Evolutionary conservation across 2,797 vertebrate species (phyloP).

Genomic region (Aplochiton taeniatus): DNA sequence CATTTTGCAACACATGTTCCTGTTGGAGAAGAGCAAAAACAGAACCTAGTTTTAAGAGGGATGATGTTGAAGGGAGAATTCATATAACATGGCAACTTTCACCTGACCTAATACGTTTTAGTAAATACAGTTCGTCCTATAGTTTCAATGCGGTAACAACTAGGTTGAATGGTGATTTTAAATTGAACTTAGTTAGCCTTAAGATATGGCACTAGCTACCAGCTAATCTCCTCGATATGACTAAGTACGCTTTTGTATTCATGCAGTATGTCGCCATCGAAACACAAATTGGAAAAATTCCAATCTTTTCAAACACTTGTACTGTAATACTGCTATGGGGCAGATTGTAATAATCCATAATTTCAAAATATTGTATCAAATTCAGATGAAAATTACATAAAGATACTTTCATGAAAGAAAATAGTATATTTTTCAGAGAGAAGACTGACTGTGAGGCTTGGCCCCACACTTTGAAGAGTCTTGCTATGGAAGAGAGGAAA

Average conservation of each 20-base stretch:
- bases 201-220: too few species aligned
- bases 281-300: too few species aligned
- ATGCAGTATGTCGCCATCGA: not conserved
- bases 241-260: too few species aligned
- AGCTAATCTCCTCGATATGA: too few species aligned
- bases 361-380: not conserved
- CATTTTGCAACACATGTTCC: slow-evolving; percentile 56
- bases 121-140: too few species aligned
- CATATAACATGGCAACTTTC: too few species aligned
- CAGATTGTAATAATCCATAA: not conserved
- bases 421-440: slow-evolving; percentile 23
- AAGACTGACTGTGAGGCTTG: slow-evolving; percentile 17
- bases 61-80: slow-evolving; percentile 27
- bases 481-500: slow-evolving; percentile 9
- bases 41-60: slow-evolving; percentile 36
- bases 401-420: slow-evolving; percentile 20
- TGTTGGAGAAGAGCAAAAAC: slow-evolving; percentile 44
- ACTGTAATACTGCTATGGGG: not conserved
- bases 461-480: slow-evolving; percentile 10
- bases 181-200: too few species aligned
- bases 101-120: too few species aligned
- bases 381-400: too few species aligned
- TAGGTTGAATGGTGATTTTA: too few species aligned
- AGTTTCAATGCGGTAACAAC: too few species aligned
- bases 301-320: too few species aligned